A percentile compares a stretch with the other conserved stretches of the same genome.
phyloP scores from a whole-genome alignment of 30 jellyfish, hydroid and myxozoan genomes.

The Calvadosia cruxmelitensis region DNA sequence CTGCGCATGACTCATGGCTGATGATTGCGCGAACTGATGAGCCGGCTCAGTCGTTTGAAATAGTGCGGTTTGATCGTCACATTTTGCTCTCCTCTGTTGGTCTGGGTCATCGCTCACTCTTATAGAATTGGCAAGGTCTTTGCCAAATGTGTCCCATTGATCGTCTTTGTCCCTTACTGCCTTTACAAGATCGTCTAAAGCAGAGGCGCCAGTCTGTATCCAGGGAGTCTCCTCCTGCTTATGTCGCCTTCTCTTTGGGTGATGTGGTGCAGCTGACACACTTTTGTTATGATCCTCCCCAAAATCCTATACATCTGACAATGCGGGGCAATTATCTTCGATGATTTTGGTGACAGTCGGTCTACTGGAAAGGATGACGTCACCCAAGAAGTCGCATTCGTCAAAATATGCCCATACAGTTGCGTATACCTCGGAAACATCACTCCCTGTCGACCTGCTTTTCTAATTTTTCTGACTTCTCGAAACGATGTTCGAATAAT shows the following conservation, averaged over 20 bases:
- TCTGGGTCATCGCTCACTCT: slow-evolving; percentile 22
- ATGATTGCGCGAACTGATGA: too few species aligned
- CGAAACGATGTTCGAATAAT: slow-evolving; percentile 30
- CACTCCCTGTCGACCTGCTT: slow-evolving; percentile 38
- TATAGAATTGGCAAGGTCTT: slow-evolving; percentile 16
- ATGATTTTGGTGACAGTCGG: too few species aligned
- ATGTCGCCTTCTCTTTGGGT: slow-evolving; percentile 17
- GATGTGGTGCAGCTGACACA: slow-evolving; percentile 13
- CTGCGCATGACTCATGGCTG: too few species aligned
- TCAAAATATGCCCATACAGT: slow-evolving; percentile 33
- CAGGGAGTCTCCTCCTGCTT: slow-evolving; percentile 18
- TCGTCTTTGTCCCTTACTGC: slow-evolving; percentile 18
- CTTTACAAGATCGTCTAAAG: slow-evolving; percentile 19
- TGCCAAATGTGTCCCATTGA: slow-evolving; percentile 35
- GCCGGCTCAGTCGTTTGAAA: slow-evolving; percentile 18
- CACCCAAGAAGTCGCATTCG: slow-evolving; percentile 21
- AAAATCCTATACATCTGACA: too few species aligned
- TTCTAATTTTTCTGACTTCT: slow-evolving; percentile 30
- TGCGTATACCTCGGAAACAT: slow-evolving; percentile 16
- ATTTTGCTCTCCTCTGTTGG: slow-evolving; percentile 22
- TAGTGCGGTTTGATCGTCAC: slow-evolving; percentile 22
- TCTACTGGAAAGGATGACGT: slow-evolving; percentile 18
- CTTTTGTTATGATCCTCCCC: too few species aligned
- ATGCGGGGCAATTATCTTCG: too few species aligned
- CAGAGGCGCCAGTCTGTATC: slow-evolving; percentile 30